Evolutionary conservation across 1,140 invertebrate genomes (phyloP).

Genomic region (Drosophila hydei): DNA sequence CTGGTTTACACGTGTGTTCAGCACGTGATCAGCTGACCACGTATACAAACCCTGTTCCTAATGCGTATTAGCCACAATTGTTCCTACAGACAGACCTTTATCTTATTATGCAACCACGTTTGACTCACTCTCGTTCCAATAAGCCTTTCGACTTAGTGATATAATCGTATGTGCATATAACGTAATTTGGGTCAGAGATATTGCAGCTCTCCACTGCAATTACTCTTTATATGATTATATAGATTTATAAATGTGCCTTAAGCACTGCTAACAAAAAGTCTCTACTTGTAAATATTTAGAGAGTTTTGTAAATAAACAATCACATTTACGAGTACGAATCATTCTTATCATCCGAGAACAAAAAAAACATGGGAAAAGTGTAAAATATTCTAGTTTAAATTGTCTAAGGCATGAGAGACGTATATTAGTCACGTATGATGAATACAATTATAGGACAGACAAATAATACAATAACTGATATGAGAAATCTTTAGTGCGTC

Average conservation of each 20-base stretch:
- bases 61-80: constrained; percentile 4
- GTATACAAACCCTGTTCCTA: constrained; percentile 12
- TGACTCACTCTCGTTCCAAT: constrained; percentile 21
- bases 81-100: background rate
- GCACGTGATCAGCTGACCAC: constrained; percentile 46
- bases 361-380: background rate
- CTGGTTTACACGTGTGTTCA: constrained; percentile 51
- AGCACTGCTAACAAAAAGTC: constrained; percentile 9
- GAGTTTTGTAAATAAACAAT: constrained; percentile 29
- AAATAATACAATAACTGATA: too few relatives aligned
- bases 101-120: constrained; percentile 18
- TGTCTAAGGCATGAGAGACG: too few relatives aligned
- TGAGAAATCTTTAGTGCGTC: too few relatives aligned
- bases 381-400: background rate
- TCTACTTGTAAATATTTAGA: constrained; percentile 18
- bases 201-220: constrained; percentile 45
- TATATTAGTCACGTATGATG: too few relatives aligned
- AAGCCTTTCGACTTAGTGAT: constrained; percentile 10
- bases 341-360: constrained; percentile 18
- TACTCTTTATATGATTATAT: constrained; percentile 27
- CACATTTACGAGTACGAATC: background rate
- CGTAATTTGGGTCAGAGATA: constrained; percentile 47
- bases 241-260: constrained; percentile 10
- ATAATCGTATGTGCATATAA: constrained; percentile 13
- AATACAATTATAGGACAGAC: too few relatives aligned